A percentile compares a stretch with the other conserved stretches of the same genome.
These are phyloP conservation scores for Micromys minutus DNA, from an alignment of 2,113 vertebrate species.

Conservation along the genomic window DNA sequence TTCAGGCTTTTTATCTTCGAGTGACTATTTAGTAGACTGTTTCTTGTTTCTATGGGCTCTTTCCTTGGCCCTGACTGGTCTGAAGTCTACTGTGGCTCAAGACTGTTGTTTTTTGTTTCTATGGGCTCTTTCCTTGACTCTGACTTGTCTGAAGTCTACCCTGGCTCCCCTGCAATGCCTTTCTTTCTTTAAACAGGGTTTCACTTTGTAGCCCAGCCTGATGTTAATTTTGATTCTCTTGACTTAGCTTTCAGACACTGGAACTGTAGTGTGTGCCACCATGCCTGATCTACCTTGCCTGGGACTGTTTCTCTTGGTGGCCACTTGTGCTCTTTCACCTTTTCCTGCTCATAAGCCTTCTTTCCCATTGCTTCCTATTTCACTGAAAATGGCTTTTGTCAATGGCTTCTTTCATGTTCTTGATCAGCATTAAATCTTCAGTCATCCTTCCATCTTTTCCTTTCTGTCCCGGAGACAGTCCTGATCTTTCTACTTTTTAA, in stretches of 20 bases:
- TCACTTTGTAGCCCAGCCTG: neutral
- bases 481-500: neutral
- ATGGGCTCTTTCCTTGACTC: neutral
- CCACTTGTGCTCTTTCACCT: neutral
- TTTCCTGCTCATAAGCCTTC: neutral
- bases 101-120: neutral
- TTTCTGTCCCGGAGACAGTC: constrained; percentile 17
- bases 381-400: neutral
- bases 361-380: neutral
- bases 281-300: neutral
- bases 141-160: neutral
- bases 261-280: neutral
- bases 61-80: neutral
- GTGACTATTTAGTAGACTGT: neutral
- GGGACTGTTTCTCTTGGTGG: neutral
- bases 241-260: neutral
- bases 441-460: neutral
- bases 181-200: no score
- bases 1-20: neutral
- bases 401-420: neutral
- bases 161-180: neutral
- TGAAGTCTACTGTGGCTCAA: neutral
- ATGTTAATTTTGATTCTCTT: neutral
- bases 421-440: neutral
- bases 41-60: neutral